Conservation (phyloP, 2,113 vertebrate species). For the Lates calcarifer region DNA sequence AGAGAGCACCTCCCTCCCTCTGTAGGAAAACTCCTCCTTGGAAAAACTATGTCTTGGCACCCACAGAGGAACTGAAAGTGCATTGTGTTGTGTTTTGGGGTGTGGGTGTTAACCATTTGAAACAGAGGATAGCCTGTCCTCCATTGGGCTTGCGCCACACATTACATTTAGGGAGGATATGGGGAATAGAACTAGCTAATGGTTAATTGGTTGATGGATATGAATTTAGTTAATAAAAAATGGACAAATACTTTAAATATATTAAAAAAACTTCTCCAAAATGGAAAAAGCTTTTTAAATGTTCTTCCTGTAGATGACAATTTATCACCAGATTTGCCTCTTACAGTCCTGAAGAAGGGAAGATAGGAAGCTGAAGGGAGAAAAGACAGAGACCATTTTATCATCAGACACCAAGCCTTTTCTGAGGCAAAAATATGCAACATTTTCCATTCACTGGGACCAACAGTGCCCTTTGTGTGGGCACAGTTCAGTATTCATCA, state of each 20-base stretch:
- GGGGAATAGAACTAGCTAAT: background rate
- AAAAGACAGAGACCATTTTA: conserved; percentile 33
- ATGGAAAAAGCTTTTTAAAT: background rate
- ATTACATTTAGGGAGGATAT: conserved; percentile 8
- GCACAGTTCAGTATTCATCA: conserved; percentile 71
- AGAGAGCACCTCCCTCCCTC: conserved; percentile 16
- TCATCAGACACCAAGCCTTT: conserved; percentile 33
- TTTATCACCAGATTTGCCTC: conserved; percentile 1
- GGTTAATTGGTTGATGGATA: background rate
- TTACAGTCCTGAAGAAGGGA: background rate
- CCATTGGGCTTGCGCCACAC: conserved; percentile 28
- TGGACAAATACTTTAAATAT: too few relatives aligned
- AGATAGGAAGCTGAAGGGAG: background rate
- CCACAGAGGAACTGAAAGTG: conserved; percentile 69
- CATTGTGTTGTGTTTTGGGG: conserved; percentile 71
- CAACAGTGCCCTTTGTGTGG: conserved; percentile 74
- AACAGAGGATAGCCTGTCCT: conserved; percentile 72
- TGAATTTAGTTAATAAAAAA: background rate
- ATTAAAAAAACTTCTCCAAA: background rate
- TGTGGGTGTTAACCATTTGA: conserved; percentile 62
- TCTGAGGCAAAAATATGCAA: conserved; percentile 69
- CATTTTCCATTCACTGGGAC: conserved; percentile 67
- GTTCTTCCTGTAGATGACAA: background rate
- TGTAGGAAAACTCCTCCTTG: conserved; percentile 60
- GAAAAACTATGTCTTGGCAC: conserved; percentile 64